Percentiles rank a stretch among this genome's conserved stretches.
phyloP scores from a whole-genome alignment of 2,888 invertebrate genomes.

The Coelinius sp. region DNA sequence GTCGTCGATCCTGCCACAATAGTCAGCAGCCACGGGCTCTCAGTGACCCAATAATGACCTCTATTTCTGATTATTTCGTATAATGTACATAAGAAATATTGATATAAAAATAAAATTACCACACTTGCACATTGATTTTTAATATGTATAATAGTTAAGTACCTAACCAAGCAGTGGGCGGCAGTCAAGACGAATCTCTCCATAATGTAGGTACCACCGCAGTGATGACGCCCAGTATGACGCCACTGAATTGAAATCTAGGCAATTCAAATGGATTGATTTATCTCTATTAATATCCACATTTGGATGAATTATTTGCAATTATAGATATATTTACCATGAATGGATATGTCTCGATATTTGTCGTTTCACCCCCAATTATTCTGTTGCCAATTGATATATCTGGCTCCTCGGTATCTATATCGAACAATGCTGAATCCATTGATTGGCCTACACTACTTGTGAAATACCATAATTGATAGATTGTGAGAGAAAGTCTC shows the following conservation, averaged over 20 bases:
- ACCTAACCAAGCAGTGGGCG: slow-evolving; percentile 64
- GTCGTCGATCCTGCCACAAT: slow-evolving; percentile 57
- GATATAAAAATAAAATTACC: neutral
- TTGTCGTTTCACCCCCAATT: slow-evolving; percentile 54
- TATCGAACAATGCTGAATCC: neutral
- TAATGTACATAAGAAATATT: neutral
- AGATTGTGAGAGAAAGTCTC: slow-evolving; percentile 2
- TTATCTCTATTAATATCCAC: slow-evolving; percentile 16
- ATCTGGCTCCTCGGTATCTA: neutral
- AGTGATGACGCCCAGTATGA: slow-evolving; percentile 51
- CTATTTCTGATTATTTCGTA: neutral
- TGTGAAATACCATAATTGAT: slow-evolving; percentile 32
- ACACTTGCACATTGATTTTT: neutral
- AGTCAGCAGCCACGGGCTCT: slow-evolving; percentile 53
- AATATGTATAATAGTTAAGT: too few relatives aligned
- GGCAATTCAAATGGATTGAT: neutral
- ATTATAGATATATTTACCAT: slow-evolving; percentile 49
- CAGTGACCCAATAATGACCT: slow-evolving; percentile 46
- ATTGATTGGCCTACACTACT: slow-evolving; percentile 21
- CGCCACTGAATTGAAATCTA: slow-evolving; percentile 58
- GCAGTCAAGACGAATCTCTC: slow-evolving; percentile 62
- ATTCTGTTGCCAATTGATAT: slow-evolving; percentile 48
- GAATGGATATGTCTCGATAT: slow-evolving; percentile 57
- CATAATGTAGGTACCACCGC: slow-evolving; percentile 61
- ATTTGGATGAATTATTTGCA: too few relatives aligned